Evolutionary conservation across 2,797 vertebrate species (phyloP), one percentile per base, ranked within the genome.

Genomic region (Coregonus sp.): DNA sequence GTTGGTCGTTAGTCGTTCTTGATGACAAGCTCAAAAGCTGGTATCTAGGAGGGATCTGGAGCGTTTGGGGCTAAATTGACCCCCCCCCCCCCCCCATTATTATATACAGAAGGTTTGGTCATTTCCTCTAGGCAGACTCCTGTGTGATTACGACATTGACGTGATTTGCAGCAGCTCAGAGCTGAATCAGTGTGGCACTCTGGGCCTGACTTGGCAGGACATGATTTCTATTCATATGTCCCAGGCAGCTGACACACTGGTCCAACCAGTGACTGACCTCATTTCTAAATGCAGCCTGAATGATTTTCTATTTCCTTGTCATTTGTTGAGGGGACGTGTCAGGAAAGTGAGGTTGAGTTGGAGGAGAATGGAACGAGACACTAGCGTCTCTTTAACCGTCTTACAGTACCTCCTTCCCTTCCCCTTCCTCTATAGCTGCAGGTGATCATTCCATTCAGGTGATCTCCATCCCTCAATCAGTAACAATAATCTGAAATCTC

Each of bases 151-250:
- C 25, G 37, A 70, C 40, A 78, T 81, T 81, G 68, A 47, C 66
- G 29, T 56, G 50, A 81, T 75, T 75, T 51, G 68, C 76, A 65
- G 47, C 12, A 50, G 37, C 70, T 71, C 59, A 25, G n/a, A 69
- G 66, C 72, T 71, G 63, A 77, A 75, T 74, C 74, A 51, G 70
- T 52, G 54, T 51, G 73, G 33, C 47, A 33, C 68, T 74, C 68
- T 68, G 18, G 18, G 72, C 75, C 75, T 25, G 52, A 16, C 52
- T 56, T 56, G 25, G 66, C 63, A 59, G 75, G 80, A 72, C 67
- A 54, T 75, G 68, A 75, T 71, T 81, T 78, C 72, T 56, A 61
- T 78, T 77, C 68, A 67, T 77, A 33, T 72, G 6, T 61, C 59
- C 5, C 59, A 61, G 59, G 59, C 59, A 61, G 59, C 59, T 61